Evolutionary conservation across 2,888 invertebrate genomes (phyloP).

Genomic region (Drosophila hamatofila): DNA sequence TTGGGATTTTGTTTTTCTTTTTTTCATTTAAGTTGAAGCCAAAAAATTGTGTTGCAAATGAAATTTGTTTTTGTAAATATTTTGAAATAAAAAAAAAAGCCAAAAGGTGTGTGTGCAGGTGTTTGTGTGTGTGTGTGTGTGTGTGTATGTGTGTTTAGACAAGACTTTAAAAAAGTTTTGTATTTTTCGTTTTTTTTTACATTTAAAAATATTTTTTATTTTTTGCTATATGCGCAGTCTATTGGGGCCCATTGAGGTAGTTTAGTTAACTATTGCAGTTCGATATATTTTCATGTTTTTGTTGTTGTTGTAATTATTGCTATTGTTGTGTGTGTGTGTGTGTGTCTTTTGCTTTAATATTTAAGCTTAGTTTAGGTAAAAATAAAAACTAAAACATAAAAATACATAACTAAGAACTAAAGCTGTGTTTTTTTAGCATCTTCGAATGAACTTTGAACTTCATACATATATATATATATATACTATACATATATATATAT

Average conservation of each 20-base stretch:
- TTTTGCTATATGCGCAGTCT: conserved; percentile 66
- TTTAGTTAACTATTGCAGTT: conserved; percentile 85
- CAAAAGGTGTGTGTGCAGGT: conserved; percentile 43
- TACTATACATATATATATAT: conserved; percentile 3
- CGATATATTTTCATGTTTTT: conserved; percentile 64
- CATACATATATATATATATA: background rate
- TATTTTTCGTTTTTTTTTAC: conserved; percentile 16
- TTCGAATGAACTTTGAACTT: conserved; percentile 52
- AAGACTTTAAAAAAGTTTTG: conserved; percentile 36
- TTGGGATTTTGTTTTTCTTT: background rate
- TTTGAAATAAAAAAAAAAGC: conserved; percentile 45
- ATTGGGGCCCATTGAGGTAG: conserved; percentile 84
- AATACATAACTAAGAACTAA: conserved; percentile 63
- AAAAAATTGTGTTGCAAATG: conserved; percentile 30
- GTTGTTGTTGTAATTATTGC: conserved; percentile 55
- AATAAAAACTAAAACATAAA: conserved; percentile 59
- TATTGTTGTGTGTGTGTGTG: conserved; percentile 33
- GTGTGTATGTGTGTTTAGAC: conserved; percentile 65
- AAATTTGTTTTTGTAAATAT: conserved; percentile 56
- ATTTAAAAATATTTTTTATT: conserved; percentile 17
- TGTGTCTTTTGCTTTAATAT: conserved; percentile 40
- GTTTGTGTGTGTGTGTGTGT: conserved; percentile 22
- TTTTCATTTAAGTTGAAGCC: conserved; percentile 16
- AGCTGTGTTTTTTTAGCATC: conserved; percentile 68
- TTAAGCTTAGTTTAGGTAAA: conserved; percentile 32